phyloP scores from a whole-genome alignment of 2,113 vertebrate genomes.

The Aspiorhynchus laticeps region DNA sequence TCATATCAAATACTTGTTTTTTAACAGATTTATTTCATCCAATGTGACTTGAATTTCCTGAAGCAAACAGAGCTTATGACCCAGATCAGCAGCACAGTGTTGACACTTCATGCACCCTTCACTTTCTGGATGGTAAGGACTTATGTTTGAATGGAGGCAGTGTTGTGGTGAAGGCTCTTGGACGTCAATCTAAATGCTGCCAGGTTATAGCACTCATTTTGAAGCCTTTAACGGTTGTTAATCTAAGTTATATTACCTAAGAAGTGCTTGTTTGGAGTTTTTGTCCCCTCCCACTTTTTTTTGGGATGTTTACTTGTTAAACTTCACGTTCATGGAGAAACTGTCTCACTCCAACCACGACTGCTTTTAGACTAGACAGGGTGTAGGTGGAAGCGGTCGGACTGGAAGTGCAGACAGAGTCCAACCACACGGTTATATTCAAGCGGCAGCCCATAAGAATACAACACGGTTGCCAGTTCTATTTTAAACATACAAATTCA shows the following conservation, averaged over 20 bases:
- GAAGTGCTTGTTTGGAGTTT: not conserved
- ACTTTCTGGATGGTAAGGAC: not conserved
- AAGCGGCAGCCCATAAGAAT: conserved; percentile 44
- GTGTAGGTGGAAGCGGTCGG: conserved; percentile 67
- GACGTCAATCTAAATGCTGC: not conserved
- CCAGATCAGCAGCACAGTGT: not conserved
- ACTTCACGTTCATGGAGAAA: conserved; percentile 39
- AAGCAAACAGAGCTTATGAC: not conserved
- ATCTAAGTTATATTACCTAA: not conserved
- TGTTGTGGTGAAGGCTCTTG: not conserved
- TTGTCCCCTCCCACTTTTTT: not conserved
- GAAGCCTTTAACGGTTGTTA: not conserved
- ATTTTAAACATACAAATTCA: conserved; percentile 43
- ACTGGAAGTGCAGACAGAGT: conserved; percentile 62
- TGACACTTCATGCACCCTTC: not conserved
- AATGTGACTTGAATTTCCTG: not conserved
- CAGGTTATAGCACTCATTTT: not conserved
- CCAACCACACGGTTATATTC: conserved; percentile 46
- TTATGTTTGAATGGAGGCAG: not conserved
- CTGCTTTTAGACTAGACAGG: conserved; percentile 73
- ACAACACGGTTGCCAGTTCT: conserved; percentile 50
- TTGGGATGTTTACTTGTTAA: conserved; percentile 22
- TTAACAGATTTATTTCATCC: not conserved
- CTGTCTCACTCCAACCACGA: conserved; percentile 64
- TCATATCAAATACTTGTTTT: not conserved